These are phyloP conservation scores for Carposina sasakii DNA, from an alignment of 1,140 invertebrate species.

Conservation along the genomic window DNA sequence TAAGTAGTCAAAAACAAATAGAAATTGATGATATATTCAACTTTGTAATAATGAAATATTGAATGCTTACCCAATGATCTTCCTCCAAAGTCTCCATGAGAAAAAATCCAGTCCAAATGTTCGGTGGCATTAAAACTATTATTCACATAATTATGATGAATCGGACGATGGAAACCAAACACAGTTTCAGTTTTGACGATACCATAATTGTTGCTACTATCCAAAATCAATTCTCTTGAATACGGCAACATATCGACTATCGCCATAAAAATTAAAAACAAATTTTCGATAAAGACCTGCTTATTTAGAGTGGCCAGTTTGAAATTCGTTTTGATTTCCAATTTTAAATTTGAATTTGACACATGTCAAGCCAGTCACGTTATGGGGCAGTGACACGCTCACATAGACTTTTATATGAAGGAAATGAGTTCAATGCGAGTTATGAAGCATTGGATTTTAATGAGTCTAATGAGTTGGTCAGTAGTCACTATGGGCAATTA, in stretches of 20 bases:
- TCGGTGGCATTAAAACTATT: conserved; percentile 25
- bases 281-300: conserved; percentile 11
- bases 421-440: conserved; percentile 27
- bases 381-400: neutral
- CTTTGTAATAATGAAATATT: neutral
- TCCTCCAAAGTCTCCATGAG: conserved; percentile 26
- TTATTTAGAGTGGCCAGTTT: neutral
- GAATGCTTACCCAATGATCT: conserved; percentile 28
- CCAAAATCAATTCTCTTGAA: conserved; percentile 34
- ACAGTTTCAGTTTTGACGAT: conserved; percentile 46
- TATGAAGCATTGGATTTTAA: conserved; percentile 30
- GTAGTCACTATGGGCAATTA: conserved; percentile 4
- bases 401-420: conserved; percentile 28
- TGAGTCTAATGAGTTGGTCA: conserved; percentile 10
- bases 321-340: neutral
- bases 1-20: neutral
- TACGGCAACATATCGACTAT: conserved; percentile 33
- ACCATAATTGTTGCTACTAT: conserved; percentile 41
- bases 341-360: neutral
- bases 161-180: conserved; percentile 30
- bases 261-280: neutral
- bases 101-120: conserved; percentile 35
- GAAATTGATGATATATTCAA: neutral
- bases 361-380: neutral
- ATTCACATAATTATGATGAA: conserved; percentile 26